Conservation (phyloP, 1,140 invertebrate species). For the Lethrus apterus region DNA sequence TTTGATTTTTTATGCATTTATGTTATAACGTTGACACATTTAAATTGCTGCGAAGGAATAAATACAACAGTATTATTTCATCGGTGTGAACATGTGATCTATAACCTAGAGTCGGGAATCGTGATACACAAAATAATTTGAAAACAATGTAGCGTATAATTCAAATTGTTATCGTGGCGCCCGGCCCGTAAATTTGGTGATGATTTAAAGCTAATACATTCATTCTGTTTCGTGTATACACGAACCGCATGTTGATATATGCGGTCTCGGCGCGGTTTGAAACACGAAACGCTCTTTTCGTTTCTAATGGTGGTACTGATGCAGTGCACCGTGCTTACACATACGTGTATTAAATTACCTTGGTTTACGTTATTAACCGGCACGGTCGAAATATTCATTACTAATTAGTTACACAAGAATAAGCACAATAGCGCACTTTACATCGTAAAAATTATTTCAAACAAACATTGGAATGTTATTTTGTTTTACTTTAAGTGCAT, state of each 20-base stretch:
- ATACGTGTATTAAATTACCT: constrained; percentile 1
- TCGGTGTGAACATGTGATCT: constrained; percentile 8
- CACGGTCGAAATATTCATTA: too few relatives aligned
- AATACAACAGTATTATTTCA: too few relatives aligned
- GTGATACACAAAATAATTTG: constrained; percentile 27
- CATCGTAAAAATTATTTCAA: too few relatives aligned
- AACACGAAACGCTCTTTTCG: constrained; percentile 13
- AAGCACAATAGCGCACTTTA: too few relatives aligned
- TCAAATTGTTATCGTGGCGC: constrained; percentile 30
- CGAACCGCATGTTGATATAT: constrained; percentile 12
- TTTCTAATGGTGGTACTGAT: constrained; percentile 1
- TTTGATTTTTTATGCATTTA: too few relatives aligned
- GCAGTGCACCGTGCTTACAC: background rate
- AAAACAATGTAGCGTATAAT: constrained; percentile 35
- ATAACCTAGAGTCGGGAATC: constrained; percentile 5
- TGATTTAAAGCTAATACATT: constrained; percentile 31
- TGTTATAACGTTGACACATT: too few relatives aligned
- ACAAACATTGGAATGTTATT: too few relatives aligned
- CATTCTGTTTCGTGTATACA: constrained; percentile 23
- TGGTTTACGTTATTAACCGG: too few relatives aligned
- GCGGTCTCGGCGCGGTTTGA: constrained; percentile 6
- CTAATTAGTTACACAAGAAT: too few relatives aligned
- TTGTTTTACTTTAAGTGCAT: too few relatives aligned
- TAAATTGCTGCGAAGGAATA: too few relatives aligned
- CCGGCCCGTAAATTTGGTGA: constrained; percentile 29